A percentile compares a stretch with the other conserved stretches of the same genome.
Conservation (phyloP, 2,797 vertebrate genomes). For the Parauchenoglanis punctatus region DNA sequence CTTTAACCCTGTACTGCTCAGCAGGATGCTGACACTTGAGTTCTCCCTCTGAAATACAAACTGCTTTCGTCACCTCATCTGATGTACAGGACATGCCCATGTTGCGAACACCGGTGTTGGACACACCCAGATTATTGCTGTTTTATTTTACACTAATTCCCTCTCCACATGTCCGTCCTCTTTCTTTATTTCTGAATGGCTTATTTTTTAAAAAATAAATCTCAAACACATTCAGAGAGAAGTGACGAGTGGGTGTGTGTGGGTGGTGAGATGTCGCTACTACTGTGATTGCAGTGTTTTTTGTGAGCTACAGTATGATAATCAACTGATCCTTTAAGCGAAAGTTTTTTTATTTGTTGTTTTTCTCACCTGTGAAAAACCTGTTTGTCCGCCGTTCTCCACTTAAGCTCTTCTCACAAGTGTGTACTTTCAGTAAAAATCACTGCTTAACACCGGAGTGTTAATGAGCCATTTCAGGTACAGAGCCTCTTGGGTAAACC, state of each 20-base stretch:
- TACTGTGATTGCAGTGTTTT: neutral
- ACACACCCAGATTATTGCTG: neutral
- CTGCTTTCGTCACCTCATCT: neutral
- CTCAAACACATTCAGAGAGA: neutral
- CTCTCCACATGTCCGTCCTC: neutral
- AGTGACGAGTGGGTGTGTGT: neutral
- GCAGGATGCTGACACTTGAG: constrained; percentile 39
- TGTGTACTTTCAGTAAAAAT: neutral
- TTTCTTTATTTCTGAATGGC: neutral
- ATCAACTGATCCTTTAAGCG: neutral
- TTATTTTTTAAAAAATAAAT: neutral
- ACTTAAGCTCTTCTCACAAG: neutral
- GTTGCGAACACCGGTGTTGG: neutral
- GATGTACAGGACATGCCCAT: neutral
- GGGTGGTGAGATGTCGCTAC: no score
- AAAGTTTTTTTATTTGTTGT: neutral
- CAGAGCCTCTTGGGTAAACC: neutral
- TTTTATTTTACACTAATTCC: neutral
- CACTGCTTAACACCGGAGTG: neutral
- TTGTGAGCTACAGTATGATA: neutral
- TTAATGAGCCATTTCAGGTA: neutral
- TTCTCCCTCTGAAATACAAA: constrained; percentile 24
- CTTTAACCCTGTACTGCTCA: constrained; percentile 56
- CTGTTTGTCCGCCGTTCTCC: neutral
- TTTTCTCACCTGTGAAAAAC: neutral